Evolutionary conservation across 2,113 vertebrate genomes (phyloP), one percentile per base, ranked within the genome.

Genomic region (Noctilio leporinus): DNA sequence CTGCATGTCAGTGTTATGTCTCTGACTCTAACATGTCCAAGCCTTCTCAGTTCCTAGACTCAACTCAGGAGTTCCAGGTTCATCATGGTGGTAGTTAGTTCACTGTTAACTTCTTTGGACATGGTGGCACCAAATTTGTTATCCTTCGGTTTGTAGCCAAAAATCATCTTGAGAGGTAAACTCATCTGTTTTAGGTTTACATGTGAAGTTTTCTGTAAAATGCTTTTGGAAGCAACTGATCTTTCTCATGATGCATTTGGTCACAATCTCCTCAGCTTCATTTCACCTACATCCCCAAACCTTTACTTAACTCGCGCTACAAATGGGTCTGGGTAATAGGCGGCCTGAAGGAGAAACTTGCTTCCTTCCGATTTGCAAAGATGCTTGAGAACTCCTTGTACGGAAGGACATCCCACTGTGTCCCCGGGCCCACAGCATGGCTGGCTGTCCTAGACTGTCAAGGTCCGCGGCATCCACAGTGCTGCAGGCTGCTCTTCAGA

Each of bases 341-440:
- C 28, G 75, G 28, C 43, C 57, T 16, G 14, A 10, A 2, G 15
- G n/a, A 70, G 57, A 12, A 26, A 45, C 26, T n/a, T 8, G 49
- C 40, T 69, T 84, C 70, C 20, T 82, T 82, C 67, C 85, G 57
- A 73, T 93, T 84, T 94, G 35, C 86, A 87, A 92, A 94, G 73
- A 35, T 65, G 77, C 85, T 72, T 81, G 78, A 95, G 93, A 67
- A 94, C 15, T 57, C 72, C 40, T 72, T 16, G 10, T 73, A 65
- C 64, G n/a, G 0, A 49, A 80, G 78, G 55, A 35, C 30, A 14
- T 5, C 87, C 77, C 53, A 11, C 89, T 38, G 43, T 35, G 53
- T 40, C 22, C 67, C 62, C 62, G 33, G 40, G 84, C 87, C 62
- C 1, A 6, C 22, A 67, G 45, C 55, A 16, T 11, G 76, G 55